Conservation (phyloP, 2,113 vertebrate species). For the Empidonax alnorum region DNA sequence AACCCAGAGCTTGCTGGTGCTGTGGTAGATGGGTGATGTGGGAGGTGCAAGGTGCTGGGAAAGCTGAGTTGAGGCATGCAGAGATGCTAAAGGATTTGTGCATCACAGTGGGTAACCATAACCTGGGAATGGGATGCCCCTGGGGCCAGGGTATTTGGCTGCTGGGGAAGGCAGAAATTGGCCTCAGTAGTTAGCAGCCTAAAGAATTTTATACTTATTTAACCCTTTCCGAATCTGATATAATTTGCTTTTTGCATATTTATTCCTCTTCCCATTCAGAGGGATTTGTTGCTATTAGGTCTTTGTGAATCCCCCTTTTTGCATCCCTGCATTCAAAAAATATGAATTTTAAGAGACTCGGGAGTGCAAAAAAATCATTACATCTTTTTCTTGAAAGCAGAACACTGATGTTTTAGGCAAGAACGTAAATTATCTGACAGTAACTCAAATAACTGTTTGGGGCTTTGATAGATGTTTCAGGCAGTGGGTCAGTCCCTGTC, state of each 20-base stretch:
- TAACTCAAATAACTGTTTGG: background rate
- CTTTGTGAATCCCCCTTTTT: background rate
- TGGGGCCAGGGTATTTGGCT: background rate
- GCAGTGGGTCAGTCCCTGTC: background rate
- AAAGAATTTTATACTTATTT: background rate
- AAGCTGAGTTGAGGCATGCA: fast-evolving
- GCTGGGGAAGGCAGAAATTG: background rate
- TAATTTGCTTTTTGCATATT: background rate
- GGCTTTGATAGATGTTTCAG: background rate
- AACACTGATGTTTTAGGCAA: background rate
- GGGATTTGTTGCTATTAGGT: background rate
- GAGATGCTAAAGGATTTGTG: background rate
- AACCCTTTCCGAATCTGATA: background rate
- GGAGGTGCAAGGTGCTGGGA: background rate
- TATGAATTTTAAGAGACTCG: background rate
- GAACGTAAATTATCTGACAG: background rate
- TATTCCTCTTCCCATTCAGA: background rate
- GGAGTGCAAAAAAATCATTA: background rate
- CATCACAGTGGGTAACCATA: no score
- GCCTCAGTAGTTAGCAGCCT: background rate
- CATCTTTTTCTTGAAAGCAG: background rate
- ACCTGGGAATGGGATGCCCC: background rate
- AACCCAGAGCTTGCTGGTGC: background rate
- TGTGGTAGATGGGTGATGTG: background rate
- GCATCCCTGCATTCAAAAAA: background rate